Conservation (phyloP, 2,113 vertebrate genomes). For the Gallinago undulata region DNA sequence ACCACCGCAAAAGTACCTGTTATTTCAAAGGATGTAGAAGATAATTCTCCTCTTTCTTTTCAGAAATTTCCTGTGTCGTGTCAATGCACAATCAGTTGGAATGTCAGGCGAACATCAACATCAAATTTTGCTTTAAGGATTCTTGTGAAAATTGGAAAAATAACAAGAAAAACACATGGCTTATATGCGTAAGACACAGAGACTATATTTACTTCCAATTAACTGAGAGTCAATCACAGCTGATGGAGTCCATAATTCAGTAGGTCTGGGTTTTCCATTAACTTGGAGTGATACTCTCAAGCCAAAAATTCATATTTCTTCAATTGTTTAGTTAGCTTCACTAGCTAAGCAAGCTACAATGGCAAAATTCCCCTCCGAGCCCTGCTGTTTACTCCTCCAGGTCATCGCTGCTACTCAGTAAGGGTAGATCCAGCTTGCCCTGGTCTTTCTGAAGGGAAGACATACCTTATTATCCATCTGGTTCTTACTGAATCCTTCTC, state of each 20-base stretch:
- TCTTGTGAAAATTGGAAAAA: background rate
- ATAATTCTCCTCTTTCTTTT: background rate
- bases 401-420: background rate
- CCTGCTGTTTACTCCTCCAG: background rate
- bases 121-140: background rate
- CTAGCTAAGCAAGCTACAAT: background rate
- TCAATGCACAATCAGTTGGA: background rate
- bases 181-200: background rate
- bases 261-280: background rate
- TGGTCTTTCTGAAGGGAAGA: background rate
- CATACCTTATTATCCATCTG: background rate
- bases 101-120: background rate
- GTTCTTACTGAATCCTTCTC: background rate
- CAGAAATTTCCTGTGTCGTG: background rate
- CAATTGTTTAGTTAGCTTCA: background rate
- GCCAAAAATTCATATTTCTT: background rate
- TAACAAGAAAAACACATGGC: background rate
- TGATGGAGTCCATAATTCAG: background rate
- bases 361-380: background rate
- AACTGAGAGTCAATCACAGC: background rate
- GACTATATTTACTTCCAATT: background rate
- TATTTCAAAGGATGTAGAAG: conserved; percentile 26
- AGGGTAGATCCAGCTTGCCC: background rate
- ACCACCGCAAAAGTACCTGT: background rate
- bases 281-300: background rate